Base-by-base conservation (phyloP, 1,140 invertebrate species). In the Anoplolepis gracilipes region DNA sequence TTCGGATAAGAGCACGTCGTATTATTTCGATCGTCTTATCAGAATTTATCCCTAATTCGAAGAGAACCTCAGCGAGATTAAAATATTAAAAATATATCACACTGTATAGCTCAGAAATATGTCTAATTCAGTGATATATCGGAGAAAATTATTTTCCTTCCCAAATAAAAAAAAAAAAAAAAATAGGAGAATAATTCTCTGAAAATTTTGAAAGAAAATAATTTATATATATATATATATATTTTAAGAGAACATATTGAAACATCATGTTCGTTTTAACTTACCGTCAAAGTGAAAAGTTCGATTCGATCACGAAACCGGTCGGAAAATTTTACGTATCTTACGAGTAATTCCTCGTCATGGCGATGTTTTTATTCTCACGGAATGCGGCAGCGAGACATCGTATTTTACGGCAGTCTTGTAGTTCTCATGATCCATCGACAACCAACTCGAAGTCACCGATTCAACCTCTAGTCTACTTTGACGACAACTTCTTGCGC, bases 351-450 rank as follows among this genome's bases (percentile, higher is more conserved):
- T 25, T 25, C 19, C 33, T 55, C 49, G 30, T 81, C 33, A 81
- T n/a, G 64, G 25, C 13, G 3, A 55, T 57, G 65, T 84, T 84
- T 73, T 81, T 65, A 49, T 81, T 30, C 30, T 73, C 25, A 33
- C 30, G 76, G 84, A 85, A 85, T 85, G 76, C 84, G 65, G 84
- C 39, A 65, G 53, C 61, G 11, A 69, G 64, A 78, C 30, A 16
- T 16, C 28, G 28, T 13, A 53, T 49, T 79, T 70, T 69, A 69
- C 62, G 28, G 49, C n/a, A 33, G n/a, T 39, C n/a, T 46, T 42
- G 49, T 67, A 67, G 64, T 85, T 85, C 61, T 77, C 82, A 85
- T 64, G 61, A 28, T 62, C 42, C 22, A 28, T 10, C 28, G 22
- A 25, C 28, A 16, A 49, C 2, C 19, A 69, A 30, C 13, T 22